Percentiles rank a stretch among this genome's conserved stretches.
These are phyloP conservation scores for Oryctolagus cuniculus DNA, from an alignment of 2,113 vertebrate species.

Conservation along the genomic window mOryCun1.1 NC_091441.1:16432501-16433000, in stretches of 20 bases:
- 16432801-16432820: not conserved
- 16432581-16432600: not conserved
- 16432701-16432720: not conserved
- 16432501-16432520: not conserved
- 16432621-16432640: not conserved
- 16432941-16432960: not conserved
- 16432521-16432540: not conserved
- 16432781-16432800: not conserved
- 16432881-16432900: constrained; percentile 36
- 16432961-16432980: not conserved
- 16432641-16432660: not conserved
- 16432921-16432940: not conserved
- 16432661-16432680: not conserved
- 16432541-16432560: not conserved
- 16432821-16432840: constrained; percentile 19
- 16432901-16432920: constrained; percentile 1
- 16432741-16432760: not conserved
- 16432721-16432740: not conserved
- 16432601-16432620: not conserved
- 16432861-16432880: constrained; percentile 32
- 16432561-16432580: not conserved
- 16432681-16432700: not conserved
- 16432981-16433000: not conserved
- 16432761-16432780: not conserved
- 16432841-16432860: not conserved